Conservation (phyloP, 2,113 vertebrate species). For the Chiloscyllium plagiosum region DNA sequence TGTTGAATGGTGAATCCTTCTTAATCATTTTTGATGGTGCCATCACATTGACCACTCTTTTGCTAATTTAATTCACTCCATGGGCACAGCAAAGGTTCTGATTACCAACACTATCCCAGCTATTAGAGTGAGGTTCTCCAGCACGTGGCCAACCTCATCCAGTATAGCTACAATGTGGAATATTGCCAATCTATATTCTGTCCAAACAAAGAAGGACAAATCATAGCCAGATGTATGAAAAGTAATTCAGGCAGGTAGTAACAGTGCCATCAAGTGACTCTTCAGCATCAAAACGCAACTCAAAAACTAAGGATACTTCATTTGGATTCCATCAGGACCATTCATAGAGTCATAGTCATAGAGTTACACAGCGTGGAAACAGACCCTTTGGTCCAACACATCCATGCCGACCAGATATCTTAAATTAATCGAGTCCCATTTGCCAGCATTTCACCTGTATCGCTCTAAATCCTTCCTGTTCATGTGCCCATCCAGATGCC, state of each 20-base stretch:
- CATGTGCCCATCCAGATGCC: no score
- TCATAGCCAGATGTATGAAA: background rate
- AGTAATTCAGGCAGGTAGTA: background rate
- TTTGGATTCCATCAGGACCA: background rate
- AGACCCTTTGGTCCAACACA: no score
- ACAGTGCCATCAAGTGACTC: background rate
- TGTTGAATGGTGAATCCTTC: background rate
- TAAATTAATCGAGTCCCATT: no score
- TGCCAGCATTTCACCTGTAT: no score
- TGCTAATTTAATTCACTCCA: background rate
- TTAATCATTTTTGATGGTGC: no score
- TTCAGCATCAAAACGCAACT: background rate
- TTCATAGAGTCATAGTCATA: no score
- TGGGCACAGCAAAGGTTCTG: background rate
- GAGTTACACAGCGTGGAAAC: no score
- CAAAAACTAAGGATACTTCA: background rate
- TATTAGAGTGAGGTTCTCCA: background rate
- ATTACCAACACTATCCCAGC: background rate
- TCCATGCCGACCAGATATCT: no score
- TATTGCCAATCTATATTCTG: background rate
- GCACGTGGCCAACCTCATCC: background rate
- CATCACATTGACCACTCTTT: background rate
- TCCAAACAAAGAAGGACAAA: background rate
- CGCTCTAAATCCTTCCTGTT: no score
- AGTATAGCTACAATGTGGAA: background rate